phyloP scores from a whole-genome alignment of 2,888 invertebrate genomes.

The Hirtodrosophila trivittata region DNA sequence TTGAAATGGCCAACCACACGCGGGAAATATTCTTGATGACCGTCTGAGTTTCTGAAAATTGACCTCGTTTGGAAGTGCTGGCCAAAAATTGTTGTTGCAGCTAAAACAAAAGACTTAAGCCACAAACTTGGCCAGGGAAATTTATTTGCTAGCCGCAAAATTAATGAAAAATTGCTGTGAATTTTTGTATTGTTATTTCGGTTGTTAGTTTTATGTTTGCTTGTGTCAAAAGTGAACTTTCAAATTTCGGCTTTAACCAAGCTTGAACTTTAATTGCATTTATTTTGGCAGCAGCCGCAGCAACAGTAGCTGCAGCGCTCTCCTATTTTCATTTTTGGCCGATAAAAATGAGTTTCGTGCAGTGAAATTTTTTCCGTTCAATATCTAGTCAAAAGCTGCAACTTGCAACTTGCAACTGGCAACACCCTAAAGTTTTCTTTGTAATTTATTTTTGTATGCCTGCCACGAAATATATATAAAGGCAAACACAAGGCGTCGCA shows the following conservation, averaged over 20 bases:
- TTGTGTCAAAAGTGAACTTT: constrained; percentile 46
- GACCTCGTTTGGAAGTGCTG: constrained; percentile 42
- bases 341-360: too few species aligned
- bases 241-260: constrained; percentile 17
- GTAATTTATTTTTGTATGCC: constrained; percentile 25
- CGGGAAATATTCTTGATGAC: constrained; percentile 38
- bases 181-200: constrained; percentile 6
- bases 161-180: constrained; percentile 17
- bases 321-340: neutral
- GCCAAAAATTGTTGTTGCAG: too few species aligned
- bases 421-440: constrained; percentile 46
- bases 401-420: constrained; percentile 13
- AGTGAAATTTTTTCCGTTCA: constrained; percentile 58
- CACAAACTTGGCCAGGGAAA: constrained; percentile 49
- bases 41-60: constrained; percentile 7
- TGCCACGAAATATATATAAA: constrained; percentile 51
- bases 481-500: constrained; percentile 70
- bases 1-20: constrained; percentile 38
- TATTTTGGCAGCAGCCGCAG: constrained; percentile 4
- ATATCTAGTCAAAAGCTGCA: constrained; percentile 26
- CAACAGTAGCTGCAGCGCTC: constrained; percentile 1
- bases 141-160: constrained; percentile 24
- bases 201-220: constrained; percentile 6
- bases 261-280: constrained; percentile 37
- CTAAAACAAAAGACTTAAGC: constrained; percentile 46